Evolutionary conservation across 2,113 vertebrate species (phyloP), one percentile per base, ranked within the genome.

Genomic region (Corythaixoides concolor): DNA sequence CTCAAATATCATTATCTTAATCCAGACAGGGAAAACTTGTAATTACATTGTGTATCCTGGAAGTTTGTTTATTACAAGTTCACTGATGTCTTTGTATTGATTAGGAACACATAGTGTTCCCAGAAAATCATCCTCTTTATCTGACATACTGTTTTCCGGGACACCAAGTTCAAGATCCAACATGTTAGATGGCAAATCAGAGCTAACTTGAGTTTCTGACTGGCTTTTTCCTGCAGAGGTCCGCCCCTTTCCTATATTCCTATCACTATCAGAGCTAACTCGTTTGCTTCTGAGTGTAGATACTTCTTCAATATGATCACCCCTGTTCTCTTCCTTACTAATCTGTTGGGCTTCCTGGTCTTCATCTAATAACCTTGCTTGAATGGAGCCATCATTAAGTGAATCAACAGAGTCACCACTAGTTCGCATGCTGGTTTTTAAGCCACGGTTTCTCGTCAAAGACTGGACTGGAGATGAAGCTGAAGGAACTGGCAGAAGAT

Each of bases 11-110:
- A 0, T n/a, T 67, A 68, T 86, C 91, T 92, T 95, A 86, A 86
- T 52, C 17, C 22, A 90, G 8, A 79, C n/a, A 68, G 52, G 75
- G 26, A 89, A 87, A 95, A 52, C 12, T 79, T 62, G 3, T 18
- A 69, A 90, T 98, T 97, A 99, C 97, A 99, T 90, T 11, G 99
- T 99, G 74, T 99, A 99, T 79, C 99, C 99, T 15, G 99, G 99
- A 81, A 99, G 98, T 85, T 98, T 99, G 74, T 94, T 98, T 94
- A 98, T 96, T 93, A 99, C 97, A 73, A 99, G 97, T 86, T 99
- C 98, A 93, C 98, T 98, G 67, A 99, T 98, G 81, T 99, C 98
- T 96, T 94, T 98, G 96, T 97, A 99, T 80, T 98, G 97, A 83
- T 98, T 98, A 85, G 95, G 95, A 91, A 98, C 96, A 88, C 59